Conservation (phyloP, 2,797 vertebrate genomes). For the Sebastes glaucus region DNA sequence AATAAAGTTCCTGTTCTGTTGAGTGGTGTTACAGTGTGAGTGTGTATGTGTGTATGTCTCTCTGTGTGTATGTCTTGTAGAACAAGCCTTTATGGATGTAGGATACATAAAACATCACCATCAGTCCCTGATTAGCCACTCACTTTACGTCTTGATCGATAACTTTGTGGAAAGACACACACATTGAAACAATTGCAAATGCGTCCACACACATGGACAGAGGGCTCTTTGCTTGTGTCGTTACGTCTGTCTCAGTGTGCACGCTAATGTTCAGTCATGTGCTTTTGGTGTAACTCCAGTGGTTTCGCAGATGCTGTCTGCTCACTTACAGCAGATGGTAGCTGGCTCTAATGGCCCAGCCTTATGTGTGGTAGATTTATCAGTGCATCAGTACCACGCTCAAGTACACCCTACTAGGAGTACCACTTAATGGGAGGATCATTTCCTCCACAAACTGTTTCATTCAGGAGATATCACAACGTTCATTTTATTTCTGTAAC, state of each 20-base stretch:
- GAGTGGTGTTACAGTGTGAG: slow-evolving; percentile 77
- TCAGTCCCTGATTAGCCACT: slow-evolving; percentile 84
- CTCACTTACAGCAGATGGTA: slow-evolving; percentile 95
- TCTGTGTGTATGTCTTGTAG: slow-evolving; percentile 77
- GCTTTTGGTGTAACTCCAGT: slow-evolving; percentile 72
- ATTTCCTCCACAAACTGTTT: slow-evolving; percentile 23
- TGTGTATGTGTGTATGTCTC: slow-evolving; percentile 57
- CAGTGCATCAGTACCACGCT: slow-evolving; percentile 58
- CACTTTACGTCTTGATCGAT: slow-evolving; percentile 78
- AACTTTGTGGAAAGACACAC: slow-evolving; percentile 70
- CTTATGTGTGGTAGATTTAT: slow-evolving; percentile 86
- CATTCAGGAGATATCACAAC: background rate
- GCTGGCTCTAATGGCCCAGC: slow-evolving; percentile 94
- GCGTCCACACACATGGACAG: slow-evolving; percentile 63
- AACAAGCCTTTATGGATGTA: slow-evolving; percentile 86
- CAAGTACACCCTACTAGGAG: slow-evolving; percentile 49
- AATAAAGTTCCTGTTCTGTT: slow-evolving; percentile 94
- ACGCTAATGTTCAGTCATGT: slow-evolving; percentile 71
- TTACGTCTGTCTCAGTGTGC: slow-evolving; percentile 57
- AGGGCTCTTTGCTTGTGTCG: slow-evolving; percentile 43
- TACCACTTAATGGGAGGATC: slow-evolving; percentile 35
- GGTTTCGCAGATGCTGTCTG: slow-evolving; percentile 94
- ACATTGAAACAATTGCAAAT: slow-evolving; percentile 69
- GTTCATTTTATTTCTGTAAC: background rate
- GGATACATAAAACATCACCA: slow-evolving; percentile 88